phyloP scores from a whole-genome alignment of 2,888 invertebrate genomes.

The Reticulitermes lucifugus region DNA sequence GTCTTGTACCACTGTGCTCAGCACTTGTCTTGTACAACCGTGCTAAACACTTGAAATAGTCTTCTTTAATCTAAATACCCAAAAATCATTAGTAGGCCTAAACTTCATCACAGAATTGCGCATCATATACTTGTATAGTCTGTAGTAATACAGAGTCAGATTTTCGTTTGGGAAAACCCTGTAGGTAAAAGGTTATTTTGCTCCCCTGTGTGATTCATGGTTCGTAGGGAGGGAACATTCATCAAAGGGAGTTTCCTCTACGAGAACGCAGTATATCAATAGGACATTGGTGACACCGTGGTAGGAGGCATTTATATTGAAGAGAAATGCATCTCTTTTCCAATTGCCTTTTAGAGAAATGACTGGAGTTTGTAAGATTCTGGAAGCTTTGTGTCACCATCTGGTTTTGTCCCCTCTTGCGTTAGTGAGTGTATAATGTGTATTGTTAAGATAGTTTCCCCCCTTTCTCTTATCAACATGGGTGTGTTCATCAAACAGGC shows the following conservation, averaged over 20 bases:
- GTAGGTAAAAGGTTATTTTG: slow-evolving; percentile 8
- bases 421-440: neutral
- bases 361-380: neutral
- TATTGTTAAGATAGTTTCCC: neutral
- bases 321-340: neutral
- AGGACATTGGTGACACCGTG: neutral
- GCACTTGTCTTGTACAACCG: no score
- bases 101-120: no score
- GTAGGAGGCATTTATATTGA: neutral
- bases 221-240: neutral
- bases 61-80: no score
- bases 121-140: no score
- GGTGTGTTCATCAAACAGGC: neutral
- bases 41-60: no score
- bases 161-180: neutral
- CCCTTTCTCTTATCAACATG: no score
- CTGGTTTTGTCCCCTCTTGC: neutral
- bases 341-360: slow-evolving; percentile 12
- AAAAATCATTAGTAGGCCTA: no score
- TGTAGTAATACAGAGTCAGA: no score
- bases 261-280: neutral
- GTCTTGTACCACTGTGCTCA: no score
- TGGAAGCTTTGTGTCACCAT: neutral
- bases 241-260: neutral
- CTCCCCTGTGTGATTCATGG: slow-evolving; percentile 3